Evolutionary conservation across 2,113 vertebrate genomes (phyloP).

Genomic region (Lampris megalopsis): DNA sequence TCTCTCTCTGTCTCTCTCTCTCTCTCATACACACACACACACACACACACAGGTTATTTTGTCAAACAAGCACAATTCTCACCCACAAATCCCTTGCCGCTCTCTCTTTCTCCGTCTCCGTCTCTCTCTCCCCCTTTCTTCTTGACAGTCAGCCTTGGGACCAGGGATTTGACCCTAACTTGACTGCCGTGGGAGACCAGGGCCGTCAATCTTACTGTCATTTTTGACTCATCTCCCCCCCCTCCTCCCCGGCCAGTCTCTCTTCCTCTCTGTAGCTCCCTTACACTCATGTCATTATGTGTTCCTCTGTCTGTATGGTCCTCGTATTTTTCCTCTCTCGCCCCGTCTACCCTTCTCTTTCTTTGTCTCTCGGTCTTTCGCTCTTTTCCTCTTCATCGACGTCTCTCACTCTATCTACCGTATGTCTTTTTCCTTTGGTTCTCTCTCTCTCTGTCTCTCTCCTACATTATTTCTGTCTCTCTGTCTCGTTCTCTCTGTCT

Average conservation of each 20-base stretch:
- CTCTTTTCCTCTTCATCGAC: background rate
- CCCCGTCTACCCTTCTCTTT: background rate
- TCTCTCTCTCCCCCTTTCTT: background rate
- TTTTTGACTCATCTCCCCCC: background rate
- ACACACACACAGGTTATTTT: conserved; percentile 2
- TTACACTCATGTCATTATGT: no score
- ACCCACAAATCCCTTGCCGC: background rate
- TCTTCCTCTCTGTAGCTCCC: background rate
- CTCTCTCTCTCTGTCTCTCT: no score
- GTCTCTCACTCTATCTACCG: no score
- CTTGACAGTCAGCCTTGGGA: conserved; percentile 19
- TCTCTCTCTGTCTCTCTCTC: background rate
- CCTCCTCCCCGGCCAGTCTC: background rate
- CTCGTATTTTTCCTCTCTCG: background rate
- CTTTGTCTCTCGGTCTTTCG: background rate
- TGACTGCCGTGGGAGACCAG: conserved; percentile 46
- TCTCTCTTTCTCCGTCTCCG: background rate
- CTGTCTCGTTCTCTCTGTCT: no score
- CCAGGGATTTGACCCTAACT: conserved; percentile 47
- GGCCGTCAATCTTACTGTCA: conserved; percentile 52
- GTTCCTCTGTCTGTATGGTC: no score
- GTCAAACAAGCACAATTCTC: background rate
- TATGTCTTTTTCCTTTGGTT: no score
- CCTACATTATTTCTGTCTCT: no score
- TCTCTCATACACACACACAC: background rate